Evolutionary conservation across 2,888 invertebrate genomes (phyloP).

Genomic region (Saturnia pavonia): DNA sequence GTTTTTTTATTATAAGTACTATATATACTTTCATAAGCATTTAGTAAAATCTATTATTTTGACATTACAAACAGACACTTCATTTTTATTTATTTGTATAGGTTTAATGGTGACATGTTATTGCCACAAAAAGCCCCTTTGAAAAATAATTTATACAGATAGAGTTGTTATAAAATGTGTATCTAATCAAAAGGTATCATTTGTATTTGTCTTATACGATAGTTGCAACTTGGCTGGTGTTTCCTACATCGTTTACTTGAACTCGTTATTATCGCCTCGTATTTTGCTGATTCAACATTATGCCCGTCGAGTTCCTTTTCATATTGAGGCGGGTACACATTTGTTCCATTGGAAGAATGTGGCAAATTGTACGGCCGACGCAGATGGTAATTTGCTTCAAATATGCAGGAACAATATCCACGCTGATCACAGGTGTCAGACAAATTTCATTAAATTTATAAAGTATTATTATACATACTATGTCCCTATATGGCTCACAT

Average conservation of each 20-base stretch:
- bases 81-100: too few species aligned
- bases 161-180: neutral
- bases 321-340: conserved; percentile 18
- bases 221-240: conserved; percentile 7
- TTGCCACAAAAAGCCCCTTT: too few species aligned
- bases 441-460: conserved; percentile 36
- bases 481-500: too few species aligned
- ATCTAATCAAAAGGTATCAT: neutral
- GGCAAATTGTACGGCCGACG: conserved; percentile 2
- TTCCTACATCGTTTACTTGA: conserved; percentile 35
- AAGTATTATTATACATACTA: conserved; percentile 13
- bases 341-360: neutral
- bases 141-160: too few species aligned
- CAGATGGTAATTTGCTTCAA: conserved; percentile 26
- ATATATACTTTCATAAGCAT: too few species aligned
- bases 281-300: conserved; percentile 46
- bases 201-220: neutral
- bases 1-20: too few species aligned
- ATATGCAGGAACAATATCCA: conserved; percentile 34
- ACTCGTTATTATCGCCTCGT: conserved; percentile 45
- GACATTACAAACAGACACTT: too few species aligned
- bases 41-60: too few species aligned
- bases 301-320: conserved; percentile 2
- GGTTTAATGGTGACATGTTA: too few species aligned
- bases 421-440: conserved; percentile 35